Evolutionary conservation across 2,888 invertebrate genomes (phyloP).

Genomic region (Dasypogon diadema): DNA sequence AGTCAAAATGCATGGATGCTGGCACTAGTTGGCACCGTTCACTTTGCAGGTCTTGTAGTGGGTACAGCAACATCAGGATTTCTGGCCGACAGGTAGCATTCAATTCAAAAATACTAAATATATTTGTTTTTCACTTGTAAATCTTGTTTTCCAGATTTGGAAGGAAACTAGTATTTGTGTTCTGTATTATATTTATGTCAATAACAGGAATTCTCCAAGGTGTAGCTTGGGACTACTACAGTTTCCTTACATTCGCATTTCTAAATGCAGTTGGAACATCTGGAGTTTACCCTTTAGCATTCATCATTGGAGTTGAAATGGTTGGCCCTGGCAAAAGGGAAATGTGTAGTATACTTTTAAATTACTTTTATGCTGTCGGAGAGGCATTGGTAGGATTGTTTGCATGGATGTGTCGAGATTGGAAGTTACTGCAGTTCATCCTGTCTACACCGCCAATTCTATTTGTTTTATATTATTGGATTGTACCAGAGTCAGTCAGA

Average conservation of each 20-base stretch:
- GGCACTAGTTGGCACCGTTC: conserved; percentile 73
- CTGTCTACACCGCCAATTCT: conserved; percentile 74
- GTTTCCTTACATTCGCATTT: conserved; percentile 71
- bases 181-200: conserved; percentile 72
- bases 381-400: conserved; percentile 74
- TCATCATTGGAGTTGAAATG: conserved; percentile 75
- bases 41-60: conserved; percentile 74
- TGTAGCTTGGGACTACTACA: conserved; percentile 70
- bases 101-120: conserved; percentile 5
- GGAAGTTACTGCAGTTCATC: conserved; percentile 72
- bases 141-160: conserved; percentile 69
- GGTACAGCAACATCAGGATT: conserved; percentile 74
- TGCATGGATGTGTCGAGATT: conserved; percentile 73
- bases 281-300: conserved; percentile 74
- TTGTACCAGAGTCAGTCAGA: conserved; percentile 75
- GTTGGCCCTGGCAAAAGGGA: conserved; percentile 75
- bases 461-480: conserved; percentile 74
- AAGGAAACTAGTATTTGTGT: conserved; percentile 72
- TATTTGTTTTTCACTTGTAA: not conserved
- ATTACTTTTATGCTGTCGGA: conserved; percentile 76
- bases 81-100: conserved; percentile 73
- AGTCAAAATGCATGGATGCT: conserved; percentile 74
- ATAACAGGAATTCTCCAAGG: conserved; percentile 72
- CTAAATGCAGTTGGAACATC: conserved; percentile 74
- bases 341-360: conserved; percentile 74